A percentile compares a stretch with the other conserved stretches of the same genome.
Conservation (phyloP, 2,888 invertebrate genomes). For the Ariolimax columbianus region DNA sequence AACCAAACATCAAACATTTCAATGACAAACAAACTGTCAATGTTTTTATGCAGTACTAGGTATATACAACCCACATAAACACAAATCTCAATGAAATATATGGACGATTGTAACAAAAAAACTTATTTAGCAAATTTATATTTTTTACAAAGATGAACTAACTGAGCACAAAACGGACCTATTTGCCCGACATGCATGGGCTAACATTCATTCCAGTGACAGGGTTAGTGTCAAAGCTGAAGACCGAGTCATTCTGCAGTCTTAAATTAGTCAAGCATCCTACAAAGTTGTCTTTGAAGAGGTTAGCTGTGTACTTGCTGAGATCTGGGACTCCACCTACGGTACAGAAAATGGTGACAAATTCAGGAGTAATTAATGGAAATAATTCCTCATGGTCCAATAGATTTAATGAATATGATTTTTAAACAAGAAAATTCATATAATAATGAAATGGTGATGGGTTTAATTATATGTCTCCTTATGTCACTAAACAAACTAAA, state of each 20-base stretch:
- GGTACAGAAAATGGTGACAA: not conserved
- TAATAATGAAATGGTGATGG: no score
- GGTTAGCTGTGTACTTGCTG: conserved; percentile 63
- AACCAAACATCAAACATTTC: not conserved
- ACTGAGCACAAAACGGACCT: not conserved
- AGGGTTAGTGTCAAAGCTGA: conserved; percentile 61
- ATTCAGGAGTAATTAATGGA: no score
- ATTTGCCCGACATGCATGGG: conserved; percentile 56
- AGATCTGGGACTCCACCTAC: conserved; percentile 73
- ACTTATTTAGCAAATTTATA: not conserved
- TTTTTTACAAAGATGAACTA: not conserved
- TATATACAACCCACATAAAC: not conserved
- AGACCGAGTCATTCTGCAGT: conserved; percentile 59
- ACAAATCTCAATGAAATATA: not conserved
- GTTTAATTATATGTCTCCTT: no score
- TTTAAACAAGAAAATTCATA: no score
- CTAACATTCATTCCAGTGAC: conserved; percentile 68
- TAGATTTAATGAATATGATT: no score
- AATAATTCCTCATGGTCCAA: no score
- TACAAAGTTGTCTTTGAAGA: conserved; percentile 64
- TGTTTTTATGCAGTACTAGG: not conserved
- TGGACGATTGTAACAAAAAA: not conserved
- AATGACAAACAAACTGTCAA: not conserved
- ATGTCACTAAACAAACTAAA: no score
- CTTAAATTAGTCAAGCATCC: conserved; percentile 70